Evolutionary conservation across 2,113 vertebrate species (phyloP).

Genomic region (Bucco capensis): DNA sequence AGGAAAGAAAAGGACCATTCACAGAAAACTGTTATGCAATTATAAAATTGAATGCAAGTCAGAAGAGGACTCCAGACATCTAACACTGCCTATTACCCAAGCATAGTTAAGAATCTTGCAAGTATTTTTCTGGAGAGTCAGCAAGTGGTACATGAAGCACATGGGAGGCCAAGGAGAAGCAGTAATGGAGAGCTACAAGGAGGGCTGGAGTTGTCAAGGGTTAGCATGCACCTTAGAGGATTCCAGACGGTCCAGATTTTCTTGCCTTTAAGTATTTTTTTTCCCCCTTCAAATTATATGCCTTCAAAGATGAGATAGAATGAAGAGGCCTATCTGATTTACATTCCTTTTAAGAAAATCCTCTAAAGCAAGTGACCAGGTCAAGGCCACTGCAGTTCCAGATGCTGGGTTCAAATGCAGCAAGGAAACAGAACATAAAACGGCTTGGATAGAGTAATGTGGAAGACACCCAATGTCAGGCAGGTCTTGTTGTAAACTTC

Average conservation of each 20-base stretch:
- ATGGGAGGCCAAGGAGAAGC: background rate
- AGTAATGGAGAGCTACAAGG: background rate
- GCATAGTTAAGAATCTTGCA: background rate
- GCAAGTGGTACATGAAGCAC: background rate
- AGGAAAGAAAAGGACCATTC: background rate
- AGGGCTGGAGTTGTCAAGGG: background rate
- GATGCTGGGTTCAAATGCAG: background rate
- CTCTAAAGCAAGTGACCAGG: background rate
- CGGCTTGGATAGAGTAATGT: background rate
- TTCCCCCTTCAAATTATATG: background rate
- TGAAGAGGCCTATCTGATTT: background rate
- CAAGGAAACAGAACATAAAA: background rate
- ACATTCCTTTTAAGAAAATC: background rate
- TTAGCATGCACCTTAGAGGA: background rate
- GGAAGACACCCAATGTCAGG: background rate
- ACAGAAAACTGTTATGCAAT: slow-evolving; percentile 4
- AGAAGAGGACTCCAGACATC: background rate
- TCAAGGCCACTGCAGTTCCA: background rate
- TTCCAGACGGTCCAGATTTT: background rate
- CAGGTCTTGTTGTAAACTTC: background rate
- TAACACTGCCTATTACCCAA: background rate
- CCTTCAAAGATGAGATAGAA: background rate
- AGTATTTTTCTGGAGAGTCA: background rate
- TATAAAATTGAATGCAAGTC: background rate
- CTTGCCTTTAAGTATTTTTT: background rate